Base-by-base conservation (phyloP, 2,113 vertebrate genomes). In the Callopanchax toddi region DNA sequence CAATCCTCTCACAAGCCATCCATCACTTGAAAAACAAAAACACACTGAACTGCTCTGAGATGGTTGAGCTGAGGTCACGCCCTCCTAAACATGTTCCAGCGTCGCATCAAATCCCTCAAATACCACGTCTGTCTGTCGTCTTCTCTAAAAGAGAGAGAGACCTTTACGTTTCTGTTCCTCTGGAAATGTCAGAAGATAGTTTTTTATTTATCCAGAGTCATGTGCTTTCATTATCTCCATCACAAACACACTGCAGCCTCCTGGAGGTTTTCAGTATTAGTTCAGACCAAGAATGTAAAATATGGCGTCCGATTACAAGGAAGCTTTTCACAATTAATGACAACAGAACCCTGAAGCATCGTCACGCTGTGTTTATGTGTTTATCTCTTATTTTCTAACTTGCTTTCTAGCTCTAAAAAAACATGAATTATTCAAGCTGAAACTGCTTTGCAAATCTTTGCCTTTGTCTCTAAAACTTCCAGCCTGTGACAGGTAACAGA, bases 401-500 rank as follows among this genome's bases (percentile, higher is more conserved):
- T 16, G 26, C 4, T 11, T 17, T 26, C 25, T 13, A 42, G 3
- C 16, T 42, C 5, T n/a, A 8, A 17, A 42, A 3, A 42, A 11
- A 37, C 2, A 42, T 18, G 57, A 23, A 46, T 34, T 15, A 50
- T 60, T 60, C 21, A 20, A 11, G 29, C 5, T 3, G 26, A 44
- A 13, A 16, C 61, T 55, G n/a, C 48, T 66, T 21, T 43, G 34
- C 26, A 9, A 40, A 25, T 15, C 46, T 11, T 5, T 21, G 26
- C 18, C 23, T 66, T n/a, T n/a, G 48, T 22, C 22, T 61, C 29
- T 49, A 32, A 20, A 52, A 44, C 23, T 45, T n/a, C 37, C 0
- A 20, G 18, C 21, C 49, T 4, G 57, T 51, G 63, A 59, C 21
- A 34, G 44, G 6, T 66, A 40, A 78, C 16, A 29, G 26, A 43